phyloP scores from a whole-genome alignment of 1,140 invertebrate species.

The Bombus sylvicola region DNA sequence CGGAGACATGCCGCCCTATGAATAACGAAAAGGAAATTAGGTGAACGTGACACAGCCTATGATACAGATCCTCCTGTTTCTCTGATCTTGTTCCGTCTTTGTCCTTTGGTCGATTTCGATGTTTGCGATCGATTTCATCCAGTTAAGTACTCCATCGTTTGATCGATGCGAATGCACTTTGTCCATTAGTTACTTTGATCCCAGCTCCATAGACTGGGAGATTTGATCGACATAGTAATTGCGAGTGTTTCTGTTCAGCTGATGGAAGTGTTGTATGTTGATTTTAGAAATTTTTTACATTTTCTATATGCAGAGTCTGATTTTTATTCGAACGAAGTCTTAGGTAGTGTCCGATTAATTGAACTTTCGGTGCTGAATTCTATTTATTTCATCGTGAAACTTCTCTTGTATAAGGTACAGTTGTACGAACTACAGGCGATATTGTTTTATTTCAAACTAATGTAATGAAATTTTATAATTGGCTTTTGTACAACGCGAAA shows the following conservation, averaged over 20 bases:
- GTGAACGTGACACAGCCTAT: constrained; percentile 43
- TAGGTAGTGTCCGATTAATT: too few species aligned
- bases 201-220: neutral
- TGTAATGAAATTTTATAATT: too few species aligned
- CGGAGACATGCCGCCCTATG: constrained; percentile 49
- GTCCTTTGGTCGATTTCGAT: neutral
- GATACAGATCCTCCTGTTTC: constrained; percentile 31
- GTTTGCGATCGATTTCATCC: neutral
- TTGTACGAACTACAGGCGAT: too few species aligned
- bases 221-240: too few species aligned
- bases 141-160: neutral
- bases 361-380: neutral
- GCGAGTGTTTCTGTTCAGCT: neutral
- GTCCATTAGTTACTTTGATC: neutral
- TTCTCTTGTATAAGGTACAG: too few species aligned
- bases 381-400: too few species aligned
- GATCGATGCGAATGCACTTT: neutral
- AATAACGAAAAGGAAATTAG: constrained; percentile 66
- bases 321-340: neutral
- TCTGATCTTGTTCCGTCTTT: neutral
- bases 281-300: neutral
- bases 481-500: too few species aligned
- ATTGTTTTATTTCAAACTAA: too few species aligned
- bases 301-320: neutral
- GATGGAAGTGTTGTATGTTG: neutral